A percentile compares a stretch with the other conserved stretches of the same genome.
Evolutionary conservation across 1,140 invertebrate genomes (phyloP).

Genomic region (Onthophagus taurus): DNA sequence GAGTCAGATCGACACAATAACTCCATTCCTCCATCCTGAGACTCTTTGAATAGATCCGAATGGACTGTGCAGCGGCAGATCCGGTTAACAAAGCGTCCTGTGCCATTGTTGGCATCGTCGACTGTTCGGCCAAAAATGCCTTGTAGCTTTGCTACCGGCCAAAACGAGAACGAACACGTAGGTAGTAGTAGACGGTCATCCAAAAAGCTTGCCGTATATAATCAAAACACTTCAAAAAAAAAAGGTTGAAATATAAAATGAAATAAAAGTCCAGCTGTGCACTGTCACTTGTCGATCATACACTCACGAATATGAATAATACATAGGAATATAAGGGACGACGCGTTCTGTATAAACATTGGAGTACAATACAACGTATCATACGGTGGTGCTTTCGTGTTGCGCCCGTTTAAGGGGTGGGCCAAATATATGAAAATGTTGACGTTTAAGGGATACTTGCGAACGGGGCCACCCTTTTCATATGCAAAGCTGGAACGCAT

Average conservation of each 20-base stretch:
- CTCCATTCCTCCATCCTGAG: no score
- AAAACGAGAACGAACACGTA: no score
- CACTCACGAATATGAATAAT: conserved; percentile 34
- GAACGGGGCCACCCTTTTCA: conserved; percentile 29
- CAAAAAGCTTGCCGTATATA: no score
- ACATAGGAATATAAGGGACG: conserved; percentile 19
- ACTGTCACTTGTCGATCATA: conserved; percentile 36
- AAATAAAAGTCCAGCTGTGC: conserved; percentile 35
- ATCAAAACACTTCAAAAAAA: conserved; percentile 26
- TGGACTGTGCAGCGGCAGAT: no score
- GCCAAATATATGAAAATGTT: conserved; percentile 35
- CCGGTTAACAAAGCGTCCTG: no score
- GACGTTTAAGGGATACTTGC: conserved; percentile 35
- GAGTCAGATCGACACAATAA: no score
- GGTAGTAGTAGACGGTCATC: conserved; percentile 12
- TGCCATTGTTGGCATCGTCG: no score
- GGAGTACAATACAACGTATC: conserved; percentile 30
- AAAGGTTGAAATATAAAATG: conserved; percentile 29
- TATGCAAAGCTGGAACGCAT: no score
- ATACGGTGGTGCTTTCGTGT: conserved; percentile 32
- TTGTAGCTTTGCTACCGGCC: no score
- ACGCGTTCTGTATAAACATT: conserved; percentile 31
- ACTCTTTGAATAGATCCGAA: no score
- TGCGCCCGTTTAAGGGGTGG: conserved; percentile 33
- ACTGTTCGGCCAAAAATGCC: no score